Base-by-base conservation (phyloP, 2,888 invertebrate species). In the Neoitamus cyanurus region DNA sequence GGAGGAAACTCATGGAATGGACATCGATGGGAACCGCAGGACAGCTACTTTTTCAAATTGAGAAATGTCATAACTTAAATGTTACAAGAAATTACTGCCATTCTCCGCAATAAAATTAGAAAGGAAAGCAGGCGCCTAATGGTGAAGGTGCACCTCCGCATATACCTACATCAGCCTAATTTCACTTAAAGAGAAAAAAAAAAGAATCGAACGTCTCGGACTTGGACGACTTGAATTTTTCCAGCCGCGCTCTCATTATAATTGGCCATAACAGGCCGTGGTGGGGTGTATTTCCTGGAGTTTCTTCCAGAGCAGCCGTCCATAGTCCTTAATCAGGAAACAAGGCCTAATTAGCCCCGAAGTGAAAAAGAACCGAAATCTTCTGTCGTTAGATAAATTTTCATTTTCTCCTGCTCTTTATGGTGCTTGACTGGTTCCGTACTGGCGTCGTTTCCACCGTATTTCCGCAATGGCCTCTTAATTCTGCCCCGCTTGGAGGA, bases 351-450 rank as follows among this genome's bases (percentile, higher is more conserved):
- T 77, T 77, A 77, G 77, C 77, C 9, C 13, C 28, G 28, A 77
- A 77, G 42, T 42, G 77, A 77, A 77, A 77, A 77, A 15, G 30
- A 77, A 37, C 34, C 31, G 6, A 46, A 46, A 42, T 58, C 58
- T 58, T 58, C 73, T 72, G 36, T 46, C 46, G 28, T 77, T 77
- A 77, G 42, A 46, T 77, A 77, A 77, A 77, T 77, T 77, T 77
- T 77, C 31, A 77, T 77, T 77, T 77, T 46, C 77, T 77, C 25
- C 28, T n/a, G 20, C 46, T 77, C 42, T 36, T 77, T 77, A 77
- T 73, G 73, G 34, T 6, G 36, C 73, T 36, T 36, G 34, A 73
- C 73, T 73, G 73, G 34, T 37, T 15, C 20, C n/a, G 58, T 25
- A 7, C 58, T 15, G 58, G 20, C 20, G 15, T 20, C 73, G 36